Evolutionary conservation across 2,797 vertebrate genomes (phyloP), one percentile per base, ranked within the genome.

Genomic region (Enteromius radiatus): DNA sequence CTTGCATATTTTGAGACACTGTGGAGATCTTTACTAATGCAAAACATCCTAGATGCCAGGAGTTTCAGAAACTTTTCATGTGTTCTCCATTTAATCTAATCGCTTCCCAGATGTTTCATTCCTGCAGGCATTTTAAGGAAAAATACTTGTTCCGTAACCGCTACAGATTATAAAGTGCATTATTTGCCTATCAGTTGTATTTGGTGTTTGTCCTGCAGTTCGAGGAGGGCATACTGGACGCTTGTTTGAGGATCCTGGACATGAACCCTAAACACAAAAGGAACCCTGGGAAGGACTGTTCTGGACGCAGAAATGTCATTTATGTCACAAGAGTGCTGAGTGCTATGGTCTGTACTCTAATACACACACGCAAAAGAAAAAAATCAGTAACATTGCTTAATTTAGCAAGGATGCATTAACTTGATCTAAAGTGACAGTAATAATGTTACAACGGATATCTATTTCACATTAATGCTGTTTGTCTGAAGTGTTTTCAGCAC

Each of bases 251-350:
- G 71, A 92, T 99, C 84, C 85, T 99, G 91, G 96, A 99, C 71
- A 85, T 90, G 87, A 99, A 96, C 92, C 97, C 97, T 61, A 99
- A 97, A 88, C 96, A 91, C 89, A 80, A 94, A 82, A 89, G 59
- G 12, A 93, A 97, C 76, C 92, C 96, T 23, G 86, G 91, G 61
- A 92, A 91, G 54, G 98, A 99, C 76, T 96, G 93, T 84, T 96
- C 96, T 2, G 95, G 94, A n/a, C 95, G 98, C 85, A 94, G 93
- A 7, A 96, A 95, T 82, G 96, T 97, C 0, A 87, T 97, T 54
- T 99, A 99, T 8, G 92, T 99, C 4, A 93, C 95, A 89, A 92
- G 98, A 87, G 96, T 98, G 81, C 94, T 99, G 61, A 99, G 97
- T 47, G 95, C 93, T 71, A 99, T 99, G 98, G 98, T 98, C 87